phyloP scores from a whole-genome alignment of 2,888 invertebrate genomes.

The Lobophora halterata region DNA sequence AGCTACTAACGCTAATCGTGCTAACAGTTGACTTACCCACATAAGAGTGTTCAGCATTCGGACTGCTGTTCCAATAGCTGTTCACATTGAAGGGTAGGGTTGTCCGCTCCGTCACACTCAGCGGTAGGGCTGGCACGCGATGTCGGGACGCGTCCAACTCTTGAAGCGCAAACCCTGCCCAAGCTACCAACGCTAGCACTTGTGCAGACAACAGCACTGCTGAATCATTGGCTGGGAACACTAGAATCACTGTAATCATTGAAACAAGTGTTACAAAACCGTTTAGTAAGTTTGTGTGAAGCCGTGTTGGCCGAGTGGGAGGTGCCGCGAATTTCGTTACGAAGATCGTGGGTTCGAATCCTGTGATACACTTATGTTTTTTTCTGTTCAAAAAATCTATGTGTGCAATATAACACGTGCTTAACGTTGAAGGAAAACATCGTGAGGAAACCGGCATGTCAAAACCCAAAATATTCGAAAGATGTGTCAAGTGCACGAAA shows the following conservation, averaged over 20 bases:
- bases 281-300: no score
- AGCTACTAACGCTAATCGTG: conserved; percentile 53
- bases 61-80: conserved; percentile 66
- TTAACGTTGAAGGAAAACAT: no score
- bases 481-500: no score
- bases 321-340: no score
- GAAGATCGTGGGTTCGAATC: no score
- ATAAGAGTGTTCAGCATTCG: conserved; percentile 65
- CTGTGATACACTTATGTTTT: no score
- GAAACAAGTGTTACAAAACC: background rate
- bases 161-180: conserved; percentile 68
- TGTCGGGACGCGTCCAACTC: conserved; percentile 55
- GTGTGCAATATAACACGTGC: no score
- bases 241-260: conserved; percentile 56
- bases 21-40: conserved; percentile 55
- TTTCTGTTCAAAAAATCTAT: no score
- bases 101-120: conserved; percentile 50
- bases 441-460: no score
- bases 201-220: conserved; percentile 59
- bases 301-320: no score
- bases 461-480: no score
- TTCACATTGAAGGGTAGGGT: conserved; percentile 54
- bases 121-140: conserved; percentile 61
- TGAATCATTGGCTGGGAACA: conserved; percentile 68
- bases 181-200: conserved; percentile 54